A percentile compares a stretch with the other conserved stretches of the same genome.
Conservation (phyloP, 2,888 invertebrate genomes). For the Clitarchus hookeri region DNA sequence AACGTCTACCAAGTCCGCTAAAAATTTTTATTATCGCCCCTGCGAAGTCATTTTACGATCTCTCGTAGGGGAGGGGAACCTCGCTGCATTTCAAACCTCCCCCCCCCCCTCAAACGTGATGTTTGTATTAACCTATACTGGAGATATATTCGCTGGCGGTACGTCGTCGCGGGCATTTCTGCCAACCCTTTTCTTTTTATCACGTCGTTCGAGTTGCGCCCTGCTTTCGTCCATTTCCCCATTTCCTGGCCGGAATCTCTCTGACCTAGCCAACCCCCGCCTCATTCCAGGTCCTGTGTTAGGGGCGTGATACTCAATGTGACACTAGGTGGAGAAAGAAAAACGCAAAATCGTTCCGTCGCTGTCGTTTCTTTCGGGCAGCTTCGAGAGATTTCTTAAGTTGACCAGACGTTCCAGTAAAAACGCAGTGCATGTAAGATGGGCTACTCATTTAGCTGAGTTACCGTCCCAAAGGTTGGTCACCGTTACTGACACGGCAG, state of each 20-base stretch:
- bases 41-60: background rate
- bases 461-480: too few relatives aligned
- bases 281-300: too few relatives aligned
- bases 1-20: background rate
- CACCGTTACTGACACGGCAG: too few relatives aligned
- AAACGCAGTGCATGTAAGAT: too few relatives aligned
- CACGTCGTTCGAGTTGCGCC: background rate
- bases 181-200: slow-evolving; percentile 6
- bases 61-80: background rate
- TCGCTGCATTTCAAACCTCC: background rate
- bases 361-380: too few relatives aligned
- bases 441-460: too few relatives aligned
- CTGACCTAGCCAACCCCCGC: too few relatives aligned
- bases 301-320: too few relatives aligned
- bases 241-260: background rate
- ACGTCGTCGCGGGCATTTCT: background rate
- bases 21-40: background rate
- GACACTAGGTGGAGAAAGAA: too few relatives aligned
- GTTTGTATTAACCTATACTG: slow-evolving; percentile 9
- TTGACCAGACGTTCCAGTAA: too few relatives aligned
- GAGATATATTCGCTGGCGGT: background rate
- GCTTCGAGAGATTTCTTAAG: too few relatives aligned
- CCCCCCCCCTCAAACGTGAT: background rate
- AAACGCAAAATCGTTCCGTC: too few relatives aligned
- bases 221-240: background rate